A percentile compares a stretch with the other conserved stretches of the same genome.
Conservation (phyloP, 2,797 vertebrate species). For the Tolypeutes matacus region DNA sequence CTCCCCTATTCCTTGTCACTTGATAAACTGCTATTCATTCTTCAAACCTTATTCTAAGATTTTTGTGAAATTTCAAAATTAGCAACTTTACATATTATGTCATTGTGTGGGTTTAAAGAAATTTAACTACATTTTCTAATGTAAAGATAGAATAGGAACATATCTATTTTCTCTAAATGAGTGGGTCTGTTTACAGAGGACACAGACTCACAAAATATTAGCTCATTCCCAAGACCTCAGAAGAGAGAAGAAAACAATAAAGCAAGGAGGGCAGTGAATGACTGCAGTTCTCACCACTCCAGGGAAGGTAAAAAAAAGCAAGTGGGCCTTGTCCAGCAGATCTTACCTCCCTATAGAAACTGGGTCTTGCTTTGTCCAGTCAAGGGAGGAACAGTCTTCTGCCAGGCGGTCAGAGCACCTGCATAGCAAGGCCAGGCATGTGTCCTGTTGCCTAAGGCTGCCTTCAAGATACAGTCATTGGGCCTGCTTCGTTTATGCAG, state of each 20-base stretch:
- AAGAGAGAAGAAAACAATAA: not conserved
- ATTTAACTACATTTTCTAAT: not conserved
- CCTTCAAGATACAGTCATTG: not conserved
- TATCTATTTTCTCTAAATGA: not conserved
- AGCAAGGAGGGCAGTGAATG: not conserved
- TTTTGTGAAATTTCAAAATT: constrained; percentile 15
- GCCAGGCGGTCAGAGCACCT: not conserved
- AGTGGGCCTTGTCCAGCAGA: not conserved
- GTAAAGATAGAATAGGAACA: not conserved
- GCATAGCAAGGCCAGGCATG: not conserved
- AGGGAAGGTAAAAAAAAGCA: not conserved
- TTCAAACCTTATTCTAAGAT: not conserved
- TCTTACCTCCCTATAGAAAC: not conserved
- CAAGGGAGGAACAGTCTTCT: not conserved
- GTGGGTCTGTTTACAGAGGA: not conserved
- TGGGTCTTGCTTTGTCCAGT: not conserved
- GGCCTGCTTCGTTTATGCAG: not conserved
- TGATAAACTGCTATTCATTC: not conserved
- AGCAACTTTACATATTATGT: not conserved
- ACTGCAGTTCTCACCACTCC: not conserved
- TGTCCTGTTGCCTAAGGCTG: not conserved
- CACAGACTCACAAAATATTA: not conserved
- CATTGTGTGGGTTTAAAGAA: constrained; percentile 4
- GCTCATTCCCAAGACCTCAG: not conserved
- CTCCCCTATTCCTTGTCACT: not conserved